Base-by-base conservation (phyloP, 2,888 invertebrate genomes). In the Drosophila nr. perissopoda region DNA sequence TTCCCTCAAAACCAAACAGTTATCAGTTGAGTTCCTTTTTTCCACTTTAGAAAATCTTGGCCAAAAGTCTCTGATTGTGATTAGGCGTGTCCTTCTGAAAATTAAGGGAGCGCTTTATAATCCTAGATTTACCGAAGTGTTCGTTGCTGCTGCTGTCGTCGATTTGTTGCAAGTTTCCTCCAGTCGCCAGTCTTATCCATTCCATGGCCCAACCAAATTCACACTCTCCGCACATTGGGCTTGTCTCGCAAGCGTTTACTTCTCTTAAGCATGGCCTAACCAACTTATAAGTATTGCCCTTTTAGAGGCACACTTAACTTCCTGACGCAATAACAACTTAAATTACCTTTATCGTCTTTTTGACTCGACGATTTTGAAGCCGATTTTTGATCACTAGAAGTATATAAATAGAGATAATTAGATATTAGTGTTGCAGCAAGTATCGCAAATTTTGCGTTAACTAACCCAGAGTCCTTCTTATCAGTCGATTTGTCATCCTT, bases 401-500 rank as follows among this genome's bases (percentile, higher is more conserved):
- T 40, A 56, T 54, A 31, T 13, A 51, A 49, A 68, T 46, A 18
- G 34, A 66, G 34, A 18, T 52, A n/a, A 36, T 49, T 25, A 13
- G 8, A 54, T 4, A 63, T 73, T 67, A 66, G 46, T 42, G 33
- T 21, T 8, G 8, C 1, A 16, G 2, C 31, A 31, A 27, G 7
- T 38, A 7, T 8, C 2, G 7, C 3, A 38, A 38, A 6, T 8
- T 16, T 27, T 4, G 2, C 18, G 0, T 8, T 1, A 93, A 94
- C 89, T 70, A 93, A 94, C 94, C 94, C 94, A 93, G 94, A 93
- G 84, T 95, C 91, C 92, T 94, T 95, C 93, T 92, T 93, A 54
- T 92, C 93, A 73, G 94, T 93, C 63, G 91, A 76, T 77, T 91
- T 94, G 90, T 85, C 94, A 92, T 94, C 94, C 93, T 76, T 91